These are phyloP conservation scores for Galerucella pusilla DNA, from an alignment of 2,888 invertebrate genomes.

Conservation along the genomic window DNA sequence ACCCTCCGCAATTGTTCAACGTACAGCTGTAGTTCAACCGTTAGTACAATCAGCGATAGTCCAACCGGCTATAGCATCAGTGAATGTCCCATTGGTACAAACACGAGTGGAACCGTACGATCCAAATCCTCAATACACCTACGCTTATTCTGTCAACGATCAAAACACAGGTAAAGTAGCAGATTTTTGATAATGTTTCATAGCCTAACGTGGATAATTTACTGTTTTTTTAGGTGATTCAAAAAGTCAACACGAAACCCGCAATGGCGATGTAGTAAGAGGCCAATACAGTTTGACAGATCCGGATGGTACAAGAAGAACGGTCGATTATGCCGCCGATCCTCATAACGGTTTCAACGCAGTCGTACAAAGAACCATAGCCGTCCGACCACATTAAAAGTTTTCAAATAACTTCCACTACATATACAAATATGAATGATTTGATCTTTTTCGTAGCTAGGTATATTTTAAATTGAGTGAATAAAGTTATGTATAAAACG, in stretches of 20 bases:
- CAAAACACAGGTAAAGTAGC: conserved; percentile 50
- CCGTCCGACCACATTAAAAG: conserved; percentile 25
- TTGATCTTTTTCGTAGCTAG: too few relatives aligned
- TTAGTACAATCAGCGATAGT: conserved; percentile 28
- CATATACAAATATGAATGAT: conserved; percentile 18
- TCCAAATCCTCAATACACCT: conserved; percentile 61
- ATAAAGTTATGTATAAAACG: conserved; percentile 19
- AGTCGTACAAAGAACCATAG: conserved; percentile 57
- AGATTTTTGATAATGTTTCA: not conserved
- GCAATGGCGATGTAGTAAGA: conserved; percentile 60
- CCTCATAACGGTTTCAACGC: conserved; percentile 61
- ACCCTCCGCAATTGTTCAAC: conserved; percentile 21
- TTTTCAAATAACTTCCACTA: not conserved
- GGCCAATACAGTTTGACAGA: conserved; percentile 62
- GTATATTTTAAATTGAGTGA: conserved; percentile 13
- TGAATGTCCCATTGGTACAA: conserved; percentile 53
- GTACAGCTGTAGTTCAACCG: conserved; percentile 33
- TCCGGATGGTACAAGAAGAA: conserved; percentile 61
- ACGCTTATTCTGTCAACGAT: conserved; percentile 62
- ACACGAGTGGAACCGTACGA: conserved; percentile 60
- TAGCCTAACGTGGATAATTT: too few relatives aligned
- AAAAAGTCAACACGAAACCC: conserved; percentile 61
- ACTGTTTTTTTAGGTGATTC: conserved; percentile 55
- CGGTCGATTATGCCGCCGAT: conserved; percentile 60
- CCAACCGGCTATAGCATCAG: conserved; percentile 43